These are phyloP conservation scores for Mechanitis mazaeus DNA, from an alignment of 2,888 invertebrate species.

Conservation along the genomic window DNA sequence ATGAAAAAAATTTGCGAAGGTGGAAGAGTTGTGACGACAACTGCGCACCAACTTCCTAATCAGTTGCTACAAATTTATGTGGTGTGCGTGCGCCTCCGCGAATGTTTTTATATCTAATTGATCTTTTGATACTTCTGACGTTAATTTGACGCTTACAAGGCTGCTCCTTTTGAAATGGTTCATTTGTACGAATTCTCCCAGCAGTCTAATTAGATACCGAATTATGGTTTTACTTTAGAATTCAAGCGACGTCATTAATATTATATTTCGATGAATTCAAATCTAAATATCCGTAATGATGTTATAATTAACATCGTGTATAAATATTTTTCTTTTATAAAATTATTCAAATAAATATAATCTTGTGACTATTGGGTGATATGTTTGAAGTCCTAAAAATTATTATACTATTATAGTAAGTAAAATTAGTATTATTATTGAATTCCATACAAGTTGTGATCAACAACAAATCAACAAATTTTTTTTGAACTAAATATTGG, in stretches of 20 bases:
- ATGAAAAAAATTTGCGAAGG: conserved; percentile 66
- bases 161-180: conserved; percentile 20
- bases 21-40: conserved; percentile 73
- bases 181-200: conserved; percentile 24
- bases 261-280: conserved; percentile 1
- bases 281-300: conserved; percentile 1
- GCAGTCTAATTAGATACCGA: conserved; percentile 11
- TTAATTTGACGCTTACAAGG: conserved; percentile 36
- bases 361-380: too few relatives aligned
- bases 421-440: too few relatives aligned
- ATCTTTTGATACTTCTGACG: conserved; percentile 37
- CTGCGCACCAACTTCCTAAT: conserved; percentile 67
- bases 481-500: too few relatives aligned
- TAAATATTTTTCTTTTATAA: background rate
- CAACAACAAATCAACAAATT: too few relatives aligned
- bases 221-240: conserved; percentile 9
- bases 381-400: too few relatives aligned
- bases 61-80: conserved; percentile 74
- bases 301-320: background rate
- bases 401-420: too few relatives aligned
- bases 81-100: conserved; percentile 52
- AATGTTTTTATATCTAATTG: conserved; percentile 18
- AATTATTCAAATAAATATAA: background rate
- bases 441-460: too few relatives aligned
- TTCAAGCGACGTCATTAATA: conserved; percentile 5